Conservation (phyloP, 30 jellyfish, hydroid and myxozoan genomes). For the Pelagia noctiluca region DNA sequence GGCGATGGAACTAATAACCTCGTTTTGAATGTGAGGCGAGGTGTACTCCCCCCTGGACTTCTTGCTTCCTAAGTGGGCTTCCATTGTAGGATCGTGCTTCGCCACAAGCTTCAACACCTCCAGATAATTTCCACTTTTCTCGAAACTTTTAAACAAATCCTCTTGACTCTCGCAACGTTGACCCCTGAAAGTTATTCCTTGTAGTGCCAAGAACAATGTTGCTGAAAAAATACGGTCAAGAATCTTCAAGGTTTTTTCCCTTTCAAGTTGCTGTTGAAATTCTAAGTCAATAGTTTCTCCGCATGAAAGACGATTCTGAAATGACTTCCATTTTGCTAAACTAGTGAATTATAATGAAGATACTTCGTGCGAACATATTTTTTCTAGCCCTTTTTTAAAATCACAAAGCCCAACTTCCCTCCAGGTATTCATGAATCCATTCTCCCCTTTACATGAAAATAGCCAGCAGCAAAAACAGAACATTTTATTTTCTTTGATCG, state of each 20-base stretch:
- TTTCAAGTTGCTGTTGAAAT: slow-evolving; percentile 25
- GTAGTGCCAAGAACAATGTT: slow-evolving; percentile 63
- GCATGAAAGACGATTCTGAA: slow-evolving; percentile 38
- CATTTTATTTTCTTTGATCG: slow-evolving; percentile 23
- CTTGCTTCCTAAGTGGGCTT: slow-evolving; percentile 66
- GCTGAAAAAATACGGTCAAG: slow-evolving; percentile 46
- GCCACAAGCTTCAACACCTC: slow-evolving; percentile 61
- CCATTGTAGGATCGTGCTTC: slow-evolving; percentile 43
- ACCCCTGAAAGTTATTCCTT: slow-evolving; percentile 59
- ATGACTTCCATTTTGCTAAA: slow-evolving; percentile 46
- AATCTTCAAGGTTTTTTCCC: slow-evolving; percentile 37
- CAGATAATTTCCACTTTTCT: slow-evolving; percentile 61
- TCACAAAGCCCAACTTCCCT: slow-evolving; percentile 37
- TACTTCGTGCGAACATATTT: slow-evolving; percentile 37
- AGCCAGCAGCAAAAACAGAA: slow-evolving; percentile 11
- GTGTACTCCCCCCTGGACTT: slow-evolving; percentile 62
- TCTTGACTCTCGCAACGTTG: slow-evolving; percentile 61
- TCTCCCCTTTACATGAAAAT: slow-evolving; percentile 28
- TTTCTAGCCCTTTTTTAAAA: slow-evolving; percentile 26
- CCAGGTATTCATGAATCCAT: slow-evolving; percentile 24
- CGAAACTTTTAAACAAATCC: slow-evolving; percentile 31
- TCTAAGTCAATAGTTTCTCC: slow-evolving; percentile 36
- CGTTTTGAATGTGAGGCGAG: slow-evolving; percentile 68
- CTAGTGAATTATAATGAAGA: slow-evolving; percentile 14
- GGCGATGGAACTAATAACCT: slow-evolving; percentile 50